Conservation (phyloP, 2,888 invertebrate genomes). For the Athalia circularis region DNA sequence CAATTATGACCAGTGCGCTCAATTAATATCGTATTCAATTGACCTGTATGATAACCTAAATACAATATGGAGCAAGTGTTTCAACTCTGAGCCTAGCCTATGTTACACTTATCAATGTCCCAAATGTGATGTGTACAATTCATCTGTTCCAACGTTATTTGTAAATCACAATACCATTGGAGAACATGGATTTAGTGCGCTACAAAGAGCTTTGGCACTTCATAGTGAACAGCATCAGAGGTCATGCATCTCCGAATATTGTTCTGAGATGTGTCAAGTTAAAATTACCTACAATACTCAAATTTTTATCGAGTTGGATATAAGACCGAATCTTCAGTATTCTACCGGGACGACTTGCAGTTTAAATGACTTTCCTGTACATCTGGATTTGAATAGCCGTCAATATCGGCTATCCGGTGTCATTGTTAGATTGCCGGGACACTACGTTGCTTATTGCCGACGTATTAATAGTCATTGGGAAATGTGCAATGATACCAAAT, state of each 20-base stretch:
- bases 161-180: conserved; percentile 42
- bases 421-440: conserved; percentile 26
- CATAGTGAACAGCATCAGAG: neutral
- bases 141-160: conserved; percentile 16
- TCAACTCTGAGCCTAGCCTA: conserved; percentile 21
- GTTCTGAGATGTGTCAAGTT: conserved; percentile 4
- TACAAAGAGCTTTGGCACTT: conserved; percentile 13
- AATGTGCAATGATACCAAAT: conserved; percentile 34
- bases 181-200: conserved; percentile 37
- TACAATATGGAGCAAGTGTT: too few relatives aligned
- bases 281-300: conserved; percentile 22
- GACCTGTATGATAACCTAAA: too few relatives aligned
- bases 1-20: too few relatives aligned
- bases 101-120: conserved; percentile 17
- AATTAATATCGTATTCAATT: too few relatives aligned
- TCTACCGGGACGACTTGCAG: conserved; percentile 9
- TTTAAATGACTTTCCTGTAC: conserved; percentile 37
- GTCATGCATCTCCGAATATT: conserved; percentile 27
- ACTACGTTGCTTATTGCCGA: conserved; percentile 46
- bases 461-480: conserved; percentile 41
- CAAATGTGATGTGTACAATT: conserved; percentile 26
- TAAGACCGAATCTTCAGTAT: conserved; percentile 31
- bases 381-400: conserved; percentile 19
- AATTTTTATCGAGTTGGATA: conserved; percentile 45
- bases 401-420: conserved; percentile 44